Base-by-base conservation (phyloP, 1,140 invertebrate species). In the Trichomalopsis sarcophagae region DNA sequence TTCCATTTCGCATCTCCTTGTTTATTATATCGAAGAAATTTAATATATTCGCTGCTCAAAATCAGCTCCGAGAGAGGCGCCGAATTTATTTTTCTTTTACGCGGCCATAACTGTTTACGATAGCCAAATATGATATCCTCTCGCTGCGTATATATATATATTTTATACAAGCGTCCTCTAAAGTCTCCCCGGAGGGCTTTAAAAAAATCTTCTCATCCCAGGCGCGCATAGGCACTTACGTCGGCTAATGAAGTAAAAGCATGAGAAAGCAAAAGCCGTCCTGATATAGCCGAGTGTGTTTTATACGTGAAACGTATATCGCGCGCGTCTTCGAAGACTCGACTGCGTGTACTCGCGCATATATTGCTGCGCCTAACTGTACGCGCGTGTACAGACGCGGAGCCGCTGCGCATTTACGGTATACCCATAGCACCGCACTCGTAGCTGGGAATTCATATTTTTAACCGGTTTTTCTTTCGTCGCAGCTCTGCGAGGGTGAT, bases 391-490 rank as follows among this genome's bases (percentile, higher is more conserved):
- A 86, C n/a, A 75, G 73, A 44, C 84, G 87, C 87, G 4, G n/a
- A 36, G 23, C 44, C 4, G 17, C 47, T 21, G 69, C 68, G 44
- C 69, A 81, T 88, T 82, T 89, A 89, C 89, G 87, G 87, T 89
- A 27, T 27, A 89, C 85, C 50, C 50, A 73, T 27, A 69, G 33
- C 73, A 17, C 66, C 80, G 27, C 27, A 81, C 23, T 21, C n/a
- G 55, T 86, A 1, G 27, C 86, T 87, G 88, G 87, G 87, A 89
- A 87, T 88, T 82, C 82, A 87, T 87, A 89, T 89, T 89, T 90
- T 90, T 87, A 89, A 89, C 89, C 89, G 89, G 89, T 89, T 88
- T 82, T 86, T 50, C 50, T 9, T 14, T 40, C 33, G n/a, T 33
- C 9, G 17, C n/a, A 0, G 7, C 76, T 78, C 62, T 69, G 17